phyloP scores from a whole-genome alignment of 1,140 invertebrate species.

The Sinella curviseta region DNA sequence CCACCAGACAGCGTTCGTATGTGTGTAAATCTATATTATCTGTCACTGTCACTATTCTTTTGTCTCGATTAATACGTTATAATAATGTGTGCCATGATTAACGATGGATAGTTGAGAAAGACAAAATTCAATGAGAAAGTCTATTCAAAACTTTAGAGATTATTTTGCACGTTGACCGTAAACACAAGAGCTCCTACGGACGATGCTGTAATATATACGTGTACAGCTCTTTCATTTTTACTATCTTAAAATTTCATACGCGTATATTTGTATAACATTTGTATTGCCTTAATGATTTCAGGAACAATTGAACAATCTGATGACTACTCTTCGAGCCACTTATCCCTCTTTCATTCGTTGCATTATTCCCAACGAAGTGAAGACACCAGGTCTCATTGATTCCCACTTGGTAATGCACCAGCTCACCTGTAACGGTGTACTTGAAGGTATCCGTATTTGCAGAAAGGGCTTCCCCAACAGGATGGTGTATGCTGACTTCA shows the following conservation, averaged over 20 bases:
- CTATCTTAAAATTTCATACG: background rate
- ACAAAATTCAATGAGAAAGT: background rate
- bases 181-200: background rate
- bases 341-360: constrained; percentile 99
- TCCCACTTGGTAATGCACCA: constrained; percentile 99
- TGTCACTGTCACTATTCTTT: background rate
- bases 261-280: background rate
- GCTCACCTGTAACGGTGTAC: constrained; percentile 99
- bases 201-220: background rate
- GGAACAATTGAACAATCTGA: constrained; percentile 95
- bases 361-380: constrained; percentile 98
- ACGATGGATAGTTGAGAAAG: background rate
- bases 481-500: constrained; percentile 99
- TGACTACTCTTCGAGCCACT: constrained; percentile 91
- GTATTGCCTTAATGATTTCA: constrained; percentile 42
- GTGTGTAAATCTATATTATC: background rate
- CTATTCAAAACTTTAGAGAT: background rate
- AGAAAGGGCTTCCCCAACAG: constrained; percentile 99
- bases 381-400: constrained; percentile 93
- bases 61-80: background rate
- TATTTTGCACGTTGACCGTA: background rate
- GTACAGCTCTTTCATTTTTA: too few species aligned
- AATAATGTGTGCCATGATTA: background rate
- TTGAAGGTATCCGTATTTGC: constrained; percentile 99
- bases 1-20: background rate